phyloP scores from a whole-genome alignment of 23 tunicate genomes.

The Clavelina lepadiformis region DNA sequence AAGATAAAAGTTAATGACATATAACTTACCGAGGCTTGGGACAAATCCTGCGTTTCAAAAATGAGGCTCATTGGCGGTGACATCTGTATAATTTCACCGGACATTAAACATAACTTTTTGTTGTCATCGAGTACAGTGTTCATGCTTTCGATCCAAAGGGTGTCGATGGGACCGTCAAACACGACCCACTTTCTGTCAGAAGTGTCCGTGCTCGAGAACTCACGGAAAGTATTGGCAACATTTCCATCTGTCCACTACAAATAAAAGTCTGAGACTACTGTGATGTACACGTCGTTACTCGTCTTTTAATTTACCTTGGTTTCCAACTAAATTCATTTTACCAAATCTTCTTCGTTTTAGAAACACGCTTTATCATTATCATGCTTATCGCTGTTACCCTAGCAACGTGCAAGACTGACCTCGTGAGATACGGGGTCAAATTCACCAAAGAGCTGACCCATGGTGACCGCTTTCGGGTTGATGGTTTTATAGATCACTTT shows the following conservation, averaged over 20 bases:
- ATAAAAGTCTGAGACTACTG: not conserved
- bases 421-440: constrained; percentile 98
- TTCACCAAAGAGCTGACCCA: constrained; percentile 99
- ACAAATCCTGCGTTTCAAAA: constrained; percentile 95
- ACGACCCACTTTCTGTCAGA: constrained; percentile 97
- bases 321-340: too few relatives aligned
- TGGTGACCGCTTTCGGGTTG: constrained; percentile 98
- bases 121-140: constrained; percentile 98
- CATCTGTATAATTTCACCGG: constrained; percentile 97
- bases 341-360: too few relatives aligned
- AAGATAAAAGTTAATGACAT: not conserved
- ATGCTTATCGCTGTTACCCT: too few relatives aligned
- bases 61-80: constrained; percentile 93
- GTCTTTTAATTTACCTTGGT: too few relatives aligned
- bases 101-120: constrained; percentile 95
- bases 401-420: too few relatives aligned
- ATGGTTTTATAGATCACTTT: constrained; percentile 93
- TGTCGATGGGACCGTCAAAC: constrained; percentile 99
- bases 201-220: constrained; percentile 90
- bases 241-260: constrained; percentile 97
- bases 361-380: too few relatives aligned
- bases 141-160: constrained; percentile 99
- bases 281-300: too few relatives aligned
- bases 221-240: constrained; percentile 96
- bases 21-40: constrained; percentile 82